Evolutionary conservation across 2,113 vertebrate genomes (phyloP), one percentile per base, ranked within the genome.

Genomic region (Petromus typicus): DNA sequence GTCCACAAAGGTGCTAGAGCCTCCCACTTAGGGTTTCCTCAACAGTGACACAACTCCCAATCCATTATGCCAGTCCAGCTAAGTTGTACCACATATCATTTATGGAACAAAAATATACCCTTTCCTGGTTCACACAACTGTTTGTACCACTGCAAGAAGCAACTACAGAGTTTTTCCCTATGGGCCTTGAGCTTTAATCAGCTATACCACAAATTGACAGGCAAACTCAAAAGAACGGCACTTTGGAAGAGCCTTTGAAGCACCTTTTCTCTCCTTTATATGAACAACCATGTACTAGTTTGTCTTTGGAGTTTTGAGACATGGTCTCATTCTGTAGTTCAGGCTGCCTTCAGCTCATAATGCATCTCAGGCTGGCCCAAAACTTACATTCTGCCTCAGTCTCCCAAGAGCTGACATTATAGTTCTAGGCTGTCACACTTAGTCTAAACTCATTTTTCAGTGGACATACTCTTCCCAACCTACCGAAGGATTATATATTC

Each of bases 61-160:
- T 1, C n/a, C 37, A 51, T 51, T 61, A 3, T 30, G 2, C 12
- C 43, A 22, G 34, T 2, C 22, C 22, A 32, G 12, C 67, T 7
- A 0, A 10, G n/a, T 4, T 61, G 2, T 0, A 1, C 4, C 1
- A 61, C 0, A 14, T 17, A 14, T 13, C 14, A 59, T 43, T 43
- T 22, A 2, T 8, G 61, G 23, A 67, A 32, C 63, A 45, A 37
- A 22, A 30, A 18, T 7, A 37, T 2, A 6, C 0, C 18, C 56
- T 61, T 57, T 89, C 25, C 12, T 37, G 12, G 54, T 37, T 40
- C 9, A 56, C 59, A 61, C 17, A 67, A 59, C 22, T 20, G 27
- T 34, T 40, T 23, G 1, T 64, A 73, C 4, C 12, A 1, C 4
- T n/a, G 14, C 51, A 86, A 25, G 43, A 34, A 64, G 69, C 18